Evolutionary conservation across 2,888 invertebrate species (phyloP).

Genomic region (Patella pellucida): DNA sequence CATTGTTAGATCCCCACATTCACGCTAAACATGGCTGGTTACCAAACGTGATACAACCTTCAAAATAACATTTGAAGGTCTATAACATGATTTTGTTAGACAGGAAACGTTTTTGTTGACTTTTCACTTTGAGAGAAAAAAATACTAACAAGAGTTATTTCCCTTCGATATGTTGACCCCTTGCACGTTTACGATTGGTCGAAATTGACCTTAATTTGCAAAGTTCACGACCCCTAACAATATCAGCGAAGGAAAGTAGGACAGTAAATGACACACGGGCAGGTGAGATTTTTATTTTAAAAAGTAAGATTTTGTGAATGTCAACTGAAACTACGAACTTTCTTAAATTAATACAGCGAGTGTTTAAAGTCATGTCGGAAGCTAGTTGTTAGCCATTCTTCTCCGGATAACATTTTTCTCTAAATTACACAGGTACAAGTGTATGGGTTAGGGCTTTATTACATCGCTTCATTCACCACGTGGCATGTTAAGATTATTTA

Average conservation of each 20-base stretch:
- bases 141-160: background rate
- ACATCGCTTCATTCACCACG: background rate
- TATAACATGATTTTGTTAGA: background rate
- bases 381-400: too few relatives aligned
- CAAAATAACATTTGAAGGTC: background rate
- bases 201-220: constrained; percentile 1
- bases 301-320: background rate
- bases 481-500: background rate
- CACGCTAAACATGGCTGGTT: too few relatives aligned
- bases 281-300: constrained; percentile 8
- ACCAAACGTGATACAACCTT: too few relatives aligned
- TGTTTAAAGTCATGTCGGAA: too few relatives aligned
- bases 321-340: too few relatives aligned
- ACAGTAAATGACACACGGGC: background rate
- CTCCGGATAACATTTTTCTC: too few relatives aligned
- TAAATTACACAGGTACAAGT: too few relatives aligned
- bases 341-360: too few relatives aligned
- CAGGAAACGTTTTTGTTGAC: constrained; percentile 6
- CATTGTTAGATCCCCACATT: too few relatives aligned
- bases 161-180: background rate
- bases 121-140: background rate
- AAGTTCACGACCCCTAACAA: background rate
- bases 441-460: background rate
- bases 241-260: constrained; percentile 6
- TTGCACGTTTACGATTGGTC: background rate